Percentiles rank a stretch among this genome's conserved stretches.
Evolutionary conservation across 2,797 vertebrate species (phyloP).

Genomic region (Arrhamphus sclerolepis): DNA sequence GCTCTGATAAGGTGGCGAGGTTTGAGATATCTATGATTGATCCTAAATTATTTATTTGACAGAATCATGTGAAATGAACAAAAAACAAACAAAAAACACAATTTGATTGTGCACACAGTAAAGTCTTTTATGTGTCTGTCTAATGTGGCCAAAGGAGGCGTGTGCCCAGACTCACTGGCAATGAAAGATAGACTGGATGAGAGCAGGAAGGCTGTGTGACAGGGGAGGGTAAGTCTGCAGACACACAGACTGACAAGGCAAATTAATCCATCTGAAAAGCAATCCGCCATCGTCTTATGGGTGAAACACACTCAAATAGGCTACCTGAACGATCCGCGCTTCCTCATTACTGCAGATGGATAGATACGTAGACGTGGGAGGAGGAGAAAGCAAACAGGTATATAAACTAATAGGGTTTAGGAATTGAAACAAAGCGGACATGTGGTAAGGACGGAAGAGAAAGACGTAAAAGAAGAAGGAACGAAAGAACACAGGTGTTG

Average conservation of each 20-base stretch:
- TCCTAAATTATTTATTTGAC: too few species aligned
- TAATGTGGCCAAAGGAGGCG: slow-evolving; percentile 38
- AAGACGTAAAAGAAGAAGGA: slow-evolving; percentile 13
- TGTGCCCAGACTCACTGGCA: slow-evolving; percentile 20
- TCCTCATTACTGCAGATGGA: slow-evolving; percentile 71
- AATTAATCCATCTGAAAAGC: slow-evolving; percentile 74
- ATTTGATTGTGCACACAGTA: slow-evolving; percentile 14
- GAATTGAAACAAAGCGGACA: slow-evolving; percentile 13
- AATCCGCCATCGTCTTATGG: slow-evolving; percentile 62
- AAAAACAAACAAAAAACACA: too few species aligned
- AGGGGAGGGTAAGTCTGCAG: slow-evolving; percentile 36
- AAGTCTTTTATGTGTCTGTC: slow-evolving; percentile 55
- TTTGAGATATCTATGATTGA: too few species aligned
- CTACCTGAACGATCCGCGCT: slow-evolving; percentile 58
- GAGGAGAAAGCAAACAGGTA: not conserved
- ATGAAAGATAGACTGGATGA: slow-evolving; percentile 54
- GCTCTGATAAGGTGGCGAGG: too few species aligned
- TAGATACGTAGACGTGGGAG: slow-evolving; percentile 23
- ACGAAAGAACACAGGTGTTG: slow-evolving; percentile 11
- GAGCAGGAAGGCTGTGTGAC: slow-evolving; percentile 50
- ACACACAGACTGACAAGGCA: slow-evolving; percentile 48
- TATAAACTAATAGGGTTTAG: slow-evolving; percentile 1
- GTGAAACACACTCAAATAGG: slow-evolving; percentile 43
- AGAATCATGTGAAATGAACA: too few species aligned
- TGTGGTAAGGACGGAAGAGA: slow-evolving; percentile 5